Base-by-base conservation (phyloP, 2,113 vertebrate species). In the Esox niger region DNA sequence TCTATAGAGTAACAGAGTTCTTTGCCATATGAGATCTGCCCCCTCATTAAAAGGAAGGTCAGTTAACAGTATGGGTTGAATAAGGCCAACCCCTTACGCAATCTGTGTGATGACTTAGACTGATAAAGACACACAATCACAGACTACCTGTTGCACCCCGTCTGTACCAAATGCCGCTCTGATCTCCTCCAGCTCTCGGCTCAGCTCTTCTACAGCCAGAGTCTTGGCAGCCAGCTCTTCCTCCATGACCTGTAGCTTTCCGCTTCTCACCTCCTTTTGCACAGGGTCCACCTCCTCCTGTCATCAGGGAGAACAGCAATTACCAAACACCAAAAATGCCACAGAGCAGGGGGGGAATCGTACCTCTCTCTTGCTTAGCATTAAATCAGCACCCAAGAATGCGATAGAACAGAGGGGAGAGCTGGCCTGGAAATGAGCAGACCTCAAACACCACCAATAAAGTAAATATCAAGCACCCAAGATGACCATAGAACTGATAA, bases 141-240 rank as follows among this genome's bases (percentile, higher is more conserved):
- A 13, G 6, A 47, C 56, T 90, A 98, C 97, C 93, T 97, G 95
- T 80, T 97, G 94, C 13, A 98, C 91, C 73, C 94, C 95, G 73
- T 98, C 95, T 13, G 93, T 90, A 68, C 95, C 95, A 70, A 91
- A 95, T 4, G 87, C 81, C 55, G 92, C 86, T 74, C 93, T 93
- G 86, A 96, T 92, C 73, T 95, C 94, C 84, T 95, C 95, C 67
- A 95, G 91, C 75, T 97, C 94, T 84, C 73, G 87, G 83, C 82
- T 96, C 76, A 97, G 88, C 23, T 98, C 94, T 79, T 97, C 94
- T 77, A 94, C 86, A 21, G 92, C 93, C 74, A 89, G 89, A 3
- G 90, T 93, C 75, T 96, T 95, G 17, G 88, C 92, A n/a, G 89
- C 81, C 66, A 96, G 80, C 5, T 93, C 92, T 54, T 91, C 91